A percentile compares a stretch with the other conserved stretches of the same genome.
Conservation (phyloP, 53 echinoderm and acorn worm genomes). For the Actinopyga echinites region DNA sequence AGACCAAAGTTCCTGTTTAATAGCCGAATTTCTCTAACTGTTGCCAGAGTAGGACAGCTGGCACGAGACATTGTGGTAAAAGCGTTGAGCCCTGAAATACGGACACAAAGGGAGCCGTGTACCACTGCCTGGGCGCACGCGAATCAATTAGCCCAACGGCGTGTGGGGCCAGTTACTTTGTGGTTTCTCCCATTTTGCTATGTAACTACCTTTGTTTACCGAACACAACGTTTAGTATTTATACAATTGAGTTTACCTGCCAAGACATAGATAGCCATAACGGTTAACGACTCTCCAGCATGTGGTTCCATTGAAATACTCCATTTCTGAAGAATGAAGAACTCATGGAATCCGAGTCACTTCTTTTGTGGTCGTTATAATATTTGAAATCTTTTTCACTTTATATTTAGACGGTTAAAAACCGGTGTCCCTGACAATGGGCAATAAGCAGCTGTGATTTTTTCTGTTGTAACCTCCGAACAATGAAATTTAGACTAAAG, state of each 20-base stretch:
- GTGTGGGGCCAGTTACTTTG: background rate
- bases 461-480: background rate
- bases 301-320: no score
- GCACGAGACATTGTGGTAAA: conserved; percentile 7
- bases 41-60: background rate
- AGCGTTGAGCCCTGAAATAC: conserved; percentile 18
- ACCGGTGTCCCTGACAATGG: background rate
- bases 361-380: background rate
- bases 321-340: no score
- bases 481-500: background rate
- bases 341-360: no score
- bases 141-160: conserved; percentile 16
- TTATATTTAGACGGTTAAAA: background rate
- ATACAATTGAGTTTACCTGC: background rate
- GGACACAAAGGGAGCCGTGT: background rate
- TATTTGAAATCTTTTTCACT: conserved; percentile 1
- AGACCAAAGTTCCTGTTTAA: background rate
- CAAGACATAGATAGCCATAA: no score
- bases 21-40: background rate
- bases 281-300: no score
- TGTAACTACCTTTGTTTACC: conserved; percentile 19
- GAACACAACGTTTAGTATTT: background rate
- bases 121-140: background rate
- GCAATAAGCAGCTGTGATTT: conserved; percentile 28
- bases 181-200: background rate